Evolutionary conservation across 2,113 vertebrate genomes (phyloP).

Genomic region (Channa argus): DNA sequence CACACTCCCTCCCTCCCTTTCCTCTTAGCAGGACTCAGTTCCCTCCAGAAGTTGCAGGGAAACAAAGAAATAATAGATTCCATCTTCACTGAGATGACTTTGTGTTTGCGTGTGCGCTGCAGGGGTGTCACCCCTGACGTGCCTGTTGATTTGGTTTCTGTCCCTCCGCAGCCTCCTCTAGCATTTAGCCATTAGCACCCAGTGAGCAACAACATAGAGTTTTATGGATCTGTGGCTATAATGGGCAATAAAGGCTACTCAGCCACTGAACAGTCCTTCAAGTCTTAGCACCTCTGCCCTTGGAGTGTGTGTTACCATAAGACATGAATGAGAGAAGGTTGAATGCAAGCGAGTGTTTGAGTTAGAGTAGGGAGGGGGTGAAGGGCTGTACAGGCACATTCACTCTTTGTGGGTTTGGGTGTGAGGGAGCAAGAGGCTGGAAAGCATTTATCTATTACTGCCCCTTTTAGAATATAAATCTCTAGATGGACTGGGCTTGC

Average conservation of each 20-base stretch:
- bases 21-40: constrained; percentile 36
- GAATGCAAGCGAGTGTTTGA: constrained; percentile 40
- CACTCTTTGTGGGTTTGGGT: constrained; percentile 3
- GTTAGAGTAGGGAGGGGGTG: constrained; percentile 37
- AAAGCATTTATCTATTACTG: constrained; percentile 36
- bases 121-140: constrained; percentile 41
- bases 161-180: constrained; percentile 23
- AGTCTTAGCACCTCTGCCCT: constrained; percentile 21
- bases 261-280: constrained; percentile 58
- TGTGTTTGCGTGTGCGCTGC: not conserved
- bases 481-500: constrained; percentile 43
- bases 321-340: constrained; percentile 22
- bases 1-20: not conserved
- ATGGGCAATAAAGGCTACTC: constrained; percentile 54
- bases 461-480: constrained; percentile 39
- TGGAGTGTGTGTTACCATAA: constrained; percentile 6
- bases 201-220: not conserved
- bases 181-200: constrained; percentile 43
- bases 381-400: constrained; percentile 36
- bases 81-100: constrained; percentile 61
- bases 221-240: constrained; percentile 42
- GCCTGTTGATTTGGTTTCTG: constrained; percentile 15
- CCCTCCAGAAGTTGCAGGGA: constrained; percentile 64
- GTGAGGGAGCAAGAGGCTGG: not conserved
- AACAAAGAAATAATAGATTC: constrained; percentile 75